Percentiles rank a stretch among this genome's conserved stretches.
These are phyloP conservation scores for Pollenia griseotomentosa DNA, from an alignment of 2,888 invertebrate species.

Conservation along the genomic window DNA sequence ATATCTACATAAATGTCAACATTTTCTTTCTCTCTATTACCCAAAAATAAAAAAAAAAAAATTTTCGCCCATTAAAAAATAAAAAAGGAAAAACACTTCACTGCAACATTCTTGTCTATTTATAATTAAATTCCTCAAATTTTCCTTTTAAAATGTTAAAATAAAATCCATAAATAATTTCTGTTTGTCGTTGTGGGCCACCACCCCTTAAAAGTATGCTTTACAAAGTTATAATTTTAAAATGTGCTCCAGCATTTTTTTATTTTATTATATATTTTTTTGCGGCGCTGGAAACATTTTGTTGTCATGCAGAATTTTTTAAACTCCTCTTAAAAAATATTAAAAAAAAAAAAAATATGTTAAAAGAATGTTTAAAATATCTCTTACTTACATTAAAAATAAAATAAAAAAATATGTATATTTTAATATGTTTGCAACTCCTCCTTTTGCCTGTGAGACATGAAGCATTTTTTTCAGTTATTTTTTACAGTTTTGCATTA, in stretches of 20 bases:
- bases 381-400: conserved; percentile 45
- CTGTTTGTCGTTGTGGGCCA: conserved; percentile 54
- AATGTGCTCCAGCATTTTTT: conserved; percentile 47
- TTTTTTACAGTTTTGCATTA: conserved; percentile 27
- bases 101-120: conserved; percentile 57
- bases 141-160: conserved; percentile 64
- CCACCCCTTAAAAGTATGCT: conserved; percentile 76
- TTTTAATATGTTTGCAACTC: conserved; percentile 43
- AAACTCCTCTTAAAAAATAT: conserved; percentile 50
- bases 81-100: conserved; percentile 12
- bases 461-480: conserved; percentile 28
- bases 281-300: conserved; percentile 47
- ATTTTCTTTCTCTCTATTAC: too few species aligned
- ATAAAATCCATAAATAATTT: conserved; percentile 66
- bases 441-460: conserved; percentile 47
- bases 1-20: too few species aligned
- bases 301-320: conserved; percentile 63
- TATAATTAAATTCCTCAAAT: conserved; percentile 69
- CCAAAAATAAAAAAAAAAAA: too few species aligned
- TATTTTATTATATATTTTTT: neutral
- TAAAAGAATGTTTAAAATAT: conserved; percentile 66
- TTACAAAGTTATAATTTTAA: conserved; percentile 65
- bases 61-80: neutral
- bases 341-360: conserved; percentile 36
- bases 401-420: conserved; percentile 12